Evolutionary conservation across 1,140 invertebrate genomes (phyloP).

Genomic region (Mactra quadrangularis): DNA sequence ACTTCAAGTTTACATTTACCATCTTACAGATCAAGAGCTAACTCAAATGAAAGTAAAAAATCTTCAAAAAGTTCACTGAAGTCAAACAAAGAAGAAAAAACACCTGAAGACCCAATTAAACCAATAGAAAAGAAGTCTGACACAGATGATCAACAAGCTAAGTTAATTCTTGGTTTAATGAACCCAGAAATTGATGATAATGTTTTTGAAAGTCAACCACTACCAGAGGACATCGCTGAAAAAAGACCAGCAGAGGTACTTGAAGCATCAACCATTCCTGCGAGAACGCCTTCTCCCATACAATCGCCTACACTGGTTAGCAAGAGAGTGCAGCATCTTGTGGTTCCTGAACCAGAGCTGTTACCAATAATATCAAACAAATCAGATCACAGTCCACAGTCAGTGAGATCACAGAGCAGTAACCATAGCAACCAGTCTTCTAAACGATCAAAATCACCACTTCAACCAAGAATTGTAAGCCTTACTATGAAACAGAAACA

Average conservation of each 20-base stretch:
- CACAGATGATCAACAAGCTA: conserved; percentile 15
- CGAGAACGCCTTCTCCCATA: background rate
- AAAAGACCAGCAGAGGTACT: background rate
- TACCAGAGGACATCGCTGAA: background rate
- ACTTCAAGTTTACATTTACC: conserved; percentile 22
- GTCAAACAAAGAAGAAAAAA: conserved; percentile 14
- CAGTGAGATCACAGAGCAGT: background rate
- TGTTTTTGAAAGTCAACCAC: conserved; percentile 11
- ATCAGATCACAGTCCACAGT: background rate
- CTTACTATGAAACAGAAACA: background rate
- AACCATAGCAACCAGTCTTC: conserved; percentile 12
- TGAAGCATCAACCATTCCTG: background rate
- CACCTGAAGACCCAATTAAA: background rate
- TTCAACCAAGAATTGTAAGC: background rate
- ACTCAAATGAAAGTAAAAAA: conserved; percentile 10
- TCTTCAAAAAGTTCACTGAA: background rate
- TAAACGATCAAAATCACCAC: conserved; percentile 21
- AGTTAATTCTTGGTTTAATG: conserved; percentile 46
- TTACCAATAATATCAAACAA: conserved; percentile 10
- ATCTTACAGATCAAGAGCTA: conserved; percentile 28
- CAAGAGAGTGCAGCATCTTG: conserved; percentile 18
- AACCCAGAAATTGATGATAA: conserved; percentile 21
- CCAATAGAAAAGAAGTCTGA: background rate
- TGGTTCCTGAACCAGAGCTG: background rate
- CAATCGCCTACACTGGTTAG: conserved; percentile 25